phyloP scores from a whole-genome alignment of 2,888 invertebrate genomes.

The Bruchidius siliquastri region DNA sequence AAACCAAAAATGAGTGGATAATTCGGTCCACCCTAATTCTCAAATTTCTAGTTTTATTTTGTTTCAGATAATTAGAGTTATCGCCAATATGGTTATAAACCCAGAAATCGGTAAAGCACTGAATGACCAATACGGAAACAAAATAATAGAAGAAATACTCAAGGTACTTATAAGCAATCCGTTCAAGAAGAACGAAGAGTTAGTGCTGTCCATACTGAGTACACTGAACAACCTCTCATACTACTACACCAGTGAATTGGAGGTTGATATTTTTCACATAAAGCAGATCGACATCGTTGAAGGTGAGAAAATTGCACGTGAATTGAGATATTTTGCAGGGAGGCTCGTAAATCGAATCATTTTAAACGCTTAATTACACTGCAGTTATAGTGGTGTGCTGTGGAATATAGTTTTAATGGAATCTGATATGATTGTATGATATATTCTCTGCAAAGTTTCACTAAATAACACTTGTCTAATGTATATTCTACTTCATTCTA shows the following conservation, averaged over 20 bases:
- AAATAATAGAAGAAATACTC: slow-evolving; percentile 45
- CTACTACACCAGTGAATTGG: slow-evolving; percentile 54
- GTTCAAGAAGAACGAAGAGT: slow-evolving; percentile 61
- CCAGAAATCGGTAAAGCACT: slow-evolving; percentile 69
- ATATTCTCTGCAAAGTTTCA: too few species aligned
- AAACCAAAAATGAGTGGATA: too few species aligned
- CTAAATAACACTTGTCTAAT: too few species aligned
- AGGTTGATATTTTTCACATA: slow-evolving; percentile 47
- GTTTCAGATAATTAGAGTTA: slow-evolving; percentile 67
- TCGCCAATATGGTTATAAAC: slow-evolving; percentile 79
- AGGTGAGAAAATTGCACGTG: slow-evolving; percentile 33
- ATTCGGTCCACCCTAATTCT: too few species aligned
- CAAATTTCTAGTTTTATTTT: not conserved
- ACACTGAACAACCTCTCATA: slow-evolving; percentile 83
- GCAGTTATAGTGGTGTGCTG: too few species aligned
- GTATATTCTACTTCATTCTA: too few species aligned
- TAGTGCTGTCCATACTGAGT: slow-evolving; percentile 72
- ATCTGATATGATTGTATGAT: too few species aligned
- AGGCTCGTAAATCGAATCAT: too few species aligned
- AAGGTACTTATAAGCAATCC: slow-evolving; percentile 49
- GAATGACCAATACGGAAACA: slow-evolving; percentile 45
- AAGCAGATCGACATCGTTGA: slow-evolving; percentile 51
- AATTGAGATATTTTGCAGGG: too few species aligned
- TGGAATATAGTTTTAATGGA: too few species aligned
- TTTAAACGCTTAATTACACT: too few species aligned